Conservation (phyloP, 2,113 vertebrate genomes). For the Lepidiolamprologus cunningtoni region DNA sequence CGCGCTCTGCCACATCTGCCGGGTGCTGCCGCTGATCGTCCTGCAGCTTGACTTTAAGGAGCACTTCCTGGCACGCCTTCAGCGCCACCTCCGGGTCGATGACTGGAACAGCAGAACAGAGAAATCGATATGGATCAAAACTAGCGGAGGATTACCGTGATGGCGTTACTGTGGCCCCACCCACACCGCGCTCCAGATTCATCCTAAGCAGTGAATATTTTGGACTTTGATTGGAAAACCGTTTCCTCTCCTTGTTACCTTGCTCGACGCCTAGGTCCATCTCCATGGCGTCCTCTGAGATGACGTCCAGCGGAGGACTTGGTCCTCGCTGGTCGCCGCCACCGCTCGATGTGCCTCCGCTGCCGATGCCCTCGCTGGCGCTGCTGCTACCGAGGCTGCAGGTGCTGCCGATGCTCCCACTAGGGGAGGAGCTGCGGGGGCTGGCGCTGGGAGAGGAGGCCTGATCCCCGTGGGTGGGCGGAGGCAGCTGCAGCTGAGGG, state of each 20-base stretch:
- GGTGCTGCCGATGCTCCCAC: slow-evolving; percentile 50
- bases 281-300: slow-evolving; percentile 78
- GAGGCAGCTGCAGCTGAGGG: slow-evolving; percentile 26
- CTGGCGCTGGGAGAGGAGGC: slow-evolving; percentile 46
- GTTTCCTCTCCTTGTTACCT: background rate
- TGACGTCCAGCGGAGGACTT: slow-evolving; percentile 75
- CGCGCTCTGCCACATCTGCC: background rate
- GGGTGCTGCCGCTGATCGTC: background rate
- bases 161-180: background rate
- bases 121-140: background rate
- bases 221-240: background rate
- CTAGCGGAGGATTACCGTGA: background rate
- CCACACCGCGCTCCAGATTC: background rate
- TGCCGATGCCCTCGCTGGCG: slow-evolving; percentile 38
- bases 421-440: slow-evolving; percentile 54
- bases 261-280: slow-evolving; percentile 34
- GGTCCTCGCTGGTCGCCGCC: slow-evolving; percentile 21
- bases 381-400: slow-evolving; percentile 41
- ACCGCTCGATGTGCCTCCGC: slow-evolving; percentile 11
- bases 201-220: background rate
- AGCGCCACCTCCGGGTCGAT: slow-evolving; percentile 90
- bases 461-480: slow-evolving; percentile 18
- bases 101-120: slow-evolving; percentile 40
- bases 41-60: slow-evolving; percentile 78
- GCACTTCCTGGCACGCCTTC: slow-evolving; percentile 87